These are phyloP conservation scores for Dendroctonus ponderosae DNA, from an alignment of 1,140 invertebrate genomes.

Conservation along the genomic window DNA sequence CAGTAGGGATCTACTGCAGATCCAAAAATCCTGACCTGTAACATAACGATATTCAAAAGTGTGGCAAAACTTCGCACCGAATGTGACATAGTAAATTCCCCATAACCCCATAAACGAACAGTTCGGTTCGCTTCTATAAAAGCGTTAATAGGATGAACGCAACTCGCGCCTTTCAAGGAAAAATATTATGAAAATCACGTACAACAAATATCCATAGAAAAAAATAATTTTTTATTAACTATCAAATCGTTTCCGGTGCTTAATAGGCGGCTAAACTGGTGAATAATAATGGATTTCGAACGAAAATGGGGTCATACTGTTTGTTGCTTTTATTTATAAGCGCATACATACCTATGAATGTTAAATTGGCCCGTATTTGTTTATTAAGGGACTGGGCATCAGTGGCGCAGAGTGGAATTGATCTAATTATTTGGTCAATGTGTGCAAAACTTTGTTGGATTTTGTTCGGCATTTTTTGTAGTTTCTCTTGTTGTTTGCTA, in stretches of 20 bases:
- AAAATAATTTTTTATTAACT: slow-evolving; percentile 29
- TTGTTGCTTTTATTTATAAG: background rate
- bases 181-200: slow-evolving; percentile 19
- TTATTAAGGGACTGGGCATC: too few relatives aligned
- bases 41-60: too few relatives aligned
- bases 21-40: too few relatives aligned
- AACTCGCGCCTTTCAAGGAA: slow-evolving; percentile 16
- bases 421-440: too few relatives aligned
- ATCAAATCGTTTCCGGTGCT: slow-evolving; percentile 21
- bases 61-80: too few relatives aligned
- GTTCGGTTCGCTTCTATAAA: slow-evolving; percentile 15
- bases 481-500: too few relatives aligned
- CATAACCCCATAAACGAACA: slow-evolving; percentile 10
- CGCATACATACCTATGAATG: too few relatives aligned
- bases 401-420: too few relatives aligned
- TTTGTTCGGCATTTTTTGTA: too few relatives aligned
- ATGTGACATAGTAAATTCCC: slow-evolving; percentile 4
- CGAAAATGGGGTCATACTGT: slow-evolving; percentile 22
- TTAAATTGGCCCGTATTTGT: too few relatives aligned
- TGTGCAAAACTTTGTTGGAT: too few relatives aligned
- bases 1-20: too few relatives aligned
- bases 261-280: slow-evolving; percentile 29
- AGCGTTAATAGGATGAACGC: slow-evolving; percentile 27
- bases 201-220: slow-evolving; percentile 30
- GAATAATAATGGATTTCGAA: slow-evolving; percentile 23